These are phyloP conservation scores for Oreochromis tanganicae DNA, from an alignment of 2,113 vertebrate species.

Conservation along the genomic window DNA sequence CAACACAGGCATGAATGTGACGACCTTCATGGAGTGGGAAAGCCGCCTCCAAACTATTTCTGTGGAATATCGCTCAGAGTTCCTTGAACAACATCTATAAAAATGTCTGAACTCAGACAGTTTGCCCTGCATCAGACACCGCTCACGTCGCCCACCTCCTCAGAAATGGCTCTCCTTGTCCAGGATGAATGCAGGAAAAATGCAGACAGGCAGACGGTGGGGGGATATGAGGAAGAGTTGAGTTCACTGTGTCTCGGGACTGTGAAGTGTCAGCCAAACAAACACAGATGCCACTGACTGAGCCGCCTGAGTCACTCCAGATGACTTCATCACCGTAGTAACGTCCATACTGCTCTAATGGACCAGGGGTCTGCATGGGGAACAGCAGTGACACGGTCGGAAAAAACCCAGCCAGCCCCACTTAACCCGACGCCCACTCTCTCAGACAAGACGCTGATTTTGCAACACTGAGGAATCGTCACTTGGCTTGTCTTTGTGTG, in stretches of 20 bases:
- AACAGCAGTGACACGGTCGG: conserved; percentile 4
- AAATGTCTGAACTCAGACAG: conserved; percentile 74
- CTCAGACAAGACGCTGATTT: conserved; percentile 36
- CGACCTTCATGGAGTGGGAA: not conserved
- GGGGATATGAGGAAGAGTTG: not conserved
- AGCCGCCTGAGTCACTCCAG: conserved; percentile 25
- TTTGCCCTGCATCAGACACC: conserved; percentile 61
- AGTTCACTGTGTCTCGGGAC: conserved; percentile 1
- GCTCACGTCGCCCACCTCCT: not conserved
- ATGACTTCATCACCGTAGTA: conserved; percentile 20
- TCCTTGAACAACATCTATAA: not conserved
- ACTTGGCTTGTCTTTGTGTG: conserved; percentile 1
- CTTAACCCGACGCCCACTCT: conserved; percentile 16
- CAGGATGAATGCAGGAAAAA: not conserved
- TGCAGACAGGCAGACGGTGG: not conserved
- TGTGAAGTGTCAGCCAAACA: conserved; percentile 13
- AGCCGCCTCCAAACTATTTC: not conserved
- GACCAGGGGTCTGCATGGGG: not conserved
- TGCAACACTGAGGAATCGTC: conserved; percentile 37
- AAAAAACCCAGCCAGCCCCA: conserved; percentile 23
- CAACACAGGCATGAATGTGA: not conserved
- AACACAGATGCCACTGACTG: conserved; percentile 34
- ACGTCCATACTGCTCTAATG: conserved; percentile 12
- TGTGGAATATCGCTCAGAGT: not conserved
- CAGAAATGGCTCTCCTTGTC: not conserved